Evolutionary conservation across 2,797 vertebrate genomes (phyloP), one percentile per base, ranked within the genome.

Genomic region (Enteromius mattozi): DNA sequence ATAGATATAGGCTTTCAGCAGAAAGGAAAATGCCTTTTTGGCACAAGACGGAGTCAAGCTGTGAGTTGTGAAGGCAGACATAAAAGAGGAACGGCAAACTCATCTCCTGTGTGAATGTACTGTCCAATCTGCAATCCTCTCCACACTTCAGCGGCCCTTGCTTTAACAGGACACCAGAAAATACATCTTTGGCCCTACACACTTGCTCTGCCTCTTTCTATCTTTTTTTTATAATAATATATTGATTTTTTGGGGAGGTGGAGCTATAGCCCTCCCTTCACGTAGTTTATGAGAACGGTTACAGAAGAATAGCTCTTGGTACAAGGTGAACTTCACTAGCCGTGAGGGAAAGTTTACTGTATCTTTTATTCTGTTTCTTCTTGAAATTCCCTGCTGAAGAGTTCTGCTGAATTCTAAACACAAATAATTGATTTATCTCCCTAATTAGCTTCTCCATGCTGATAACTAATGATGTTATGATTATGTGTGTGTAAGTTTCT

Each of bases 181-280:
- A 83, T 83, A 68, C 81, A 65, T 76, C 30, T 82, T 66, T 49
- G 45, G 30, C 71, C 70, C 51, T 40, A 78, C 49, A 69, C 33
- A 51, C 9, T 54, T 42, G n/a, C 82, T 70, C 49, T 49, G 40
- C 30, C 71, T 35, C 79, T 69, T 59, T 85, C 88, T 79, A 72
- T 87, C 70, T 81, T 75, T 80, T 63, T 40, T 71, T 51, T 61
- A 80, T 81, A 87, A 87, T 81, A 85, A 81, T 68, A 83, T 74
- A 86, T 86, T 3, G 80, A 79, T 82, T 86, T 82, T 71, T 17
- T 17, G 21, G 21, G 81, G 13, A 56, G 74, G 75, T 59, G 49
- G 59, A 68, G 71, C n/a, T 66, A 21, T 42, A 37, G 61, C 71
- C 45, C 61, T 68, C 33, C 59, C 56, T 80, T 68, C 24, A n/a